Percentiles rank a stretch among this genome's conserved stretches.
These are phyloP conservation scores for Pseudochirops cupreus DNA, from an alignment of 2,797 vertebrate species.

Conservation along the genomic window DNA sequence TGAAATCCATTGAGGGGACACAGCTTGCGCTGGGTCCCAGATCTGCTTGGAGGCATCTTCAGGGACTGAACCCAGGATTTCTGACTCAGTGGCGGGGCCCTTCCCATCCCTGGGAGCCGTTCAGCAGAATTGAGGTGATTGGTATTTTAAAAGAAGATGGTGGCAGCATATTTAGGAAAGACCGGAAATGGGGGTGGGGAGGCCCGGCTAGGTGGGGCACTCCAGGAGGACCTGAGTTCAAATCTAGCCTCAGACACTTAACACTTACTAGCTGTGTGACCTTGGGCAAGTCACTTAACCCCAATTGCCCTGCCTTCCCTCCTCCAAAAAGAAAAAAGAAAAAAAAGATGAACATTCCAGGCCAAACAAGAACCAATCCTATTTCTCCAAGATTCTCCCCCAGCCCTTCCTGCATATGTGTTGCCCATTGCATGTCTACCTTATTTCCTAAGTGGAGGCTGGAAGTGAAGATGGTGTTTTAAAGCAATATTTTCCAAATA, in stretches of 20 bases:
- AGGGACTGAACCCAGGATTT: background rate
- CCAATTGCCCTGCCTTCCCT: too few species aligned
- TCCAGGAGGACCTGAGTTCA: too few species aligned
- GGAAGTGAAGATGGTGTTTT: background rate
- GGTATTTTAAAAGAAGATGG: background rate
- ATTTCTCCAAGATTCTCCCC: background rate
- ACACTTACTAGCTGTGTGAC: too few species aligned
- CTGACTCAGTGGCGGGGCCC: background rate
- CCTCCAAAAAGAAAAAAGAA: too few species aligned
- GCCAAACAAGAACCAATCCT: background rate
- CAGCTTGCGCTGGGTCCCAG: background rate
- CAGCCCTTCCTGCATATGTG: background rate
- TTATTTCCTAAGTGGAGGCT: background rate
- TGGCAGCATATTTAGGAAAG: background rate
- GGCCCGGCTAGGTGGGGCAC: too few species aligned
- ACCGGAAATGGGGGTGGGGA: too few species aligned
- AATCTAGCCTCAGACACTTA: too few species aligned
- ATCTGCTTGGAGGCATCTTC: background rate
- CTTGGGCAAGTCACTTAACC: too few species aligned
- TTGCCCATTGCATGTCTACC: background rate
- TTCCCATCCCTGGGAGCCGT: background rate
- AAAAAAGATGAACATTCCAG: background rate
- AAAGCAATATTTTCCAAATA: background rate
- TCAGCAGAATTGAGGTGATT: background rate
- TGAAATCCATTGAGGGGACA: background rate